Base-by-base conservation (phyloP, 2,113 vertebrate genomes). In the Chaenogobius annularis region DNA sequence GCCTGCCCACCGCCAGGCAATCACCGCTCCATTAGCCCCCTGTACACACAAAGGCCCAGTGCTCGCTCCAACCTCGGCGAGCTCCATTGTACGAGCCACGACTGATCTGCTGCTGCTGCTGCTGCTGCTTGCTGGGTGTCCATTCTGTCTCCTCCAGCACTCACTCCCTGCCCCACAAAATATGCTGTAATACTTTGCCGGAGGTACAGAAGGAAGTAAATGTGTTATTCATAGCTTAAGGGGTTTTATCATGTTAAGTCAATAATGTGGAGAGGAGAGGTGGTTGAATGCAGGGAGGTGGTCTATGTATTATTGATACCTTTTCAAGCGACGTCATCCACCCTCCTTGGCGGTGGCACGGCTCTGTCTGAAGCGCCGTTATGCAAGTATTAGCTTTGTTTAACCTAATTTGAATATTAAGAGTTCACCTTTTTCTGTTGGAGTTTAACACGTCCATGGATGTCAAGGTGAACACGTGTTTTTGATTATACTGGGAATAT, bases 1-100 rank as follows among this genome's bases (percentile, higher is more conserved):
- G 89, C 85, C 90, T 90, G 90, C 87, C 90, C 89, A 89, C 90
- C 68, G 82, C 89, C 85, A 80, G 87, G 89, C 90, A 93, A 92
- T 92, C 90, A 91, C 83, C 84, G 85, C 82, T 85, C 91, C 91
- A 92, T 92, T 92, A 92, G 88, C 85, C 12, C 84, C 82, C 81
- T 68, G 74, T 66, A 85, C n/a, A 80, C 52, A 81, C 75, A 84
- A 56, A 68, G 59, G 82, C 70, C 74, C 73, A 37, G 22, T 35
- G 66, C 55, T 1, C 70, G 72, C 7, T 61, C 65, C n/a, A 44
- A 58, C 46, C 73, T 62, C 12, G 5, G 47, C 69, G 31, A 61
- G 77, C 73, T 55, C 14, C 52, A 75, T 73, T 78, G 70, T 70
- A 58, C 68, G 86, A 68, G 74, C 68, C 76, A 83, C 73, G 61